A percentile compares a stretch with the other conserved stretches of the same genome.
Conservation (phyloP, 2,113 vertebrate species). For the Gambusia affinis region DNA sequence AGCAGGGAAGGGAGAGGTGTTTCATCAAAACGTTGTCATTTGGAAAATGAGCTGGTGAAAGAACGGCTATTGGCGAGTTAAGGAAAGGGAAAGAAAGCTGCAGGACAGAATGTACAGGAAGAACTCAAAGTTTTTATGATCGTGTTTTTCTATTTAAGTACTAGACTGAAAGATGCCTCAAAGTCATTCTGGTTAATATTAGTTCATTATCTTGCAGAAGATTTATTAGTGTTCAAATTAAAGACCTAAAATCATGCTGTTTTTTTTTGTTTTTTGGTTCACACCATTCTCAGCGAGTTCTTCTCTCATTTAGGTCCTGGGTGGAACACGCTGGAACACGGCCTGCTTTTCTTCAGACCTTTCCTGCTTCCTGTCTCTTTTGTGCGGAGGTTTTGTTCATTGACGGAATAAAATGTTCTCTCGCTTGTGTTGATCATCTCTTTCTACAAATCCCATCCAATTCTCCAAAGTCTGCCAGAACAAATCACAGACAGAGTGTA, state of each 20-base stretch:
- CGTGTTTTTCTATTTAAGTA: not conserved
- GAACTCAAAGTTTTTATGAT: not conserved
- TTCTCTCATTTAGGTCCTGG: not conserved
- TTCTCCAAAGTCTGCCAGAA: constrained; percentile 21
- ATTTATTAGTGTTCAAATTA: not conserved
- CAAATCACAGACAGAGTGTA: constrained; percentile 2
- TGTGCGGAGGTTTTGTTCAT: constrained; percentile 35
- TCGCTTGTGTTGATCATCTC: constrained; percentile 9
- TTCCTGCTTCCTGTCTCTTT: constrained; percentile 6
- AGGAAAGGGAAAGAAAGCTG: not conserved
- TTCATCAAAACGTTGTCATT: constrained; percentile 28
- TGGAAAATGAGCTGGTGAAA: constrained; percentile 28
- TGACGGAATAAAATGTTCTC: constrained; percentile 30
- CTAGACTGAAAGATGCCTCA: not conserved
- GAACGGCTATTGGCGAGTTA: constrained; percentile 33
- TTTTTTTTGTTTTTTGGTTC: not conserved
- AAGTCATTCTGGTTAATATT: not conserved
- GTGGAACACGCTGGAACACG: constrained; percentile 9
- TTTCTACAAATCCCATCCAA: constrained; percentile 12
- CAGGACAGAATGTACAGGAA: not conserved
- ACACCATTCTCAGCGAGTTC: not conserved
- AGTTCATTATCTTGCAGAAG: too few species aligned
- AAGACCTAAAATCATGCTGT: not conserved
- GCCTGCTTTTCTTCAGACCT: constrained; percentile 19
- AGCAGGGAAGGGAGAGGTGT: constrained; percentile 20